phyloP scores from a whole-genome alignment of 2,888 invertebrate genomes.

The Choristoneura rosaceana region DNA sequence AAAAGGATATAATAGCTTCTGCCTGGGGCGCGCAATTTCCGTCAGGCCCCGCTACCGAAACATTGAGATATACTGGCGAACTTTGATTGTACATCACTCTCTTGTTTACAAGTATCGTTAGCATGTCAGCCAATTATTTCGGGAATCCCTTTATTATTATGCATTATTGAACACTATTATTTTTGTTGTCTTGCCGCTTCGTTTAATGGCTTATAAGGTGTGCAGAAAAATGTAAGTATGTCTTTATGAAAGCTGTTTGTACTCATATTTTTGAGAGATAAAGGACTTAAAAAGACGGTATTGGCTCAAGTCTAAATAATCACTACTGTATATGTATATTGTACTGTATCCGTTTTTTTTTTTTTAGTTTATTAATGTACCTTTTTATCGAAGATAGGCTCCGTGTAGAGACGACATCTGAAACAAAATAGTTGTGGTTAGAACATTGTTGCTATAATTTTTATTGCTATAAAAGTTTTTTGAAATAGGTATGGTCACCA shows the following conservation, averaged over 20 bases:
- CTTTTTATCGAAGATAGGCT: slow-evolving; percentile 50
- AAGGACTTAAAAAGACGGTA: too few relatives aligned
- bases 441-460: too few relatives aligned
- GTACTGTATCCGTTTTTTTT: background rate
- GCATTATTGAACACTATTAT: too few relatives aligned
- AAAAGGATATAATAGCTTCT: slow-evolving; percentile 65
- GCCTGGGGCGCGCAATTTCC: slow-evolving; percentile 73
- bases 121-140: slow-evolving; percentile 58
- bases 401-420: slow-evolving; percentile 47
- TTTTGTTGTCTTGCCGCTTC: too few relatives aligned
- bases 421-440: slow-evolving; percentile 44
- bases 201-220: too few relatives aligned
- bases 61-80: slow-evolving; percentile 56
- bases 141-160: slow-evolving; percentile 40
- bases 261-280: too few relatives aligned
- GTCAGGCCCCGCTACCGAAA: slow-evolving; percentile 59
- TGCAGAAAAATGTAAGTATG: too few relatives aligned
- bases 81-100: slow-evolving; percentile 69
- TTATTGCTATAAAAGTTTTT: too few relatives aligned
- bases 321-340: too few relatives aligned
- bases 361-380: slow-evolving; percentile 33
- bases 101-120: slow-evolving; percentile 70
- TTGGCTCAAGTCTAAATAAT: too few relatives aligned
- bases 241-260: too few relatives aligned
- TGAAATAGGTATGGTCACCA: too few relatives aligned